phyloP scores from a whole-genome alignment of 2,113 vertebrate species.

The Misgurnus anguillicaudatus region DNA sequence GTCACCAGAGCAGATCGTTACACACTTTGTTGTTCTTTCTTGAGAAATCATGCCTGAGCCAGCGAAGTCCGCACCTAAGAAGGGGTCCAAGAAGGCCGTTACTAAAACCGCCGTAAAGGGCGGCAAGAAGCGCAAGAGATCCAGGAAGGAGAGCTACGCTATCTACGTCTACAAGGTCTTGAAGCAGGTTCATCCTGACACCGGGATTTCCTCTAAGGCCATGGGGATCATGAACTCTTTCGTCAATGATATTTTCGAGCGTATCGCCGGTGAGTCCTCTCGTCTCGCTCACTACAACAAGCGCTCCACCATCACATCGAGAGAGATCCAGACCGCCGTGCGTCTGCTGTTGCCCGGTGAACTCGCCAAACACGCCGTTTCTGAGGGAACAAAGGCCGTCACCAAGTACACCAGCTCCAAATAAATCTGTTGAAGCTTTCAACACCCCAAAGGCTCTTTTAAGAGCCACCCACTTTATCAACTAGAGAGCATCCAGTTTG shows the following conservation, averaged over 20 bases:
- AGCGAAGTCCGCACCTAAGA: neutral
- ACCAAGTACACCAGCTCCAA: slow-evolving; percentile 26
- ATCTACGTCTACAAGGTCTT: neutral
- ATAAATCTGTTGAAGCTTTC: neutral
- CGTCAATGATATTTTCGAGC: slow-evolving; percentile 73
- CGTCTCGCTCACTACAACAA: slow-evolving; percentile 71
- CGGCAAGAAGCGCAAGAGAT: neutral
- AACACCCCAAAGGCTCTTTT: too few species aligned
- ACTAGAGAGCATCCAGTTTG: too few species aligned
- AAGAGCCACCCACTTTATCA: too few species aligned
- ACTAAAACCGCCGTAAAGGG: neutral
- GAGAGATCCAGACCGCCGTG: slow-evolving; percentile 85
- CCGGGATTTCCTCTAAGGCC: slow-evolving; percentile 55
- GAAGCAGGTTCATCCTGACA: neutral
- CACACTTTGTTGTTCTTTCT: too few species aligned
- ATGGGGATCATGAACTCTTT: slow-evolving; percentile 78
- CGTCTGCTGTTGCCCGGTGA: slow-evolving; percentile 61
- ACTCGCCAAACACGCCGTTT: slow-evolving; percentile 38
- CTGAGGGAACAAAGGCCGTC: slow-evolving; percentile 22
- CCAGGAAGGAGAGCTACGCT: neutral
- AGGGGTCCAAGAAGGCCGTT: neutral
- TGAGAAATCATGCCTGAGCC: neutral
- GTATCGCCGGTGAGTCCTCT: slow-evolving; percentile 58
- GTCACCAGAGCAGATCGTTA: too few species aligned
- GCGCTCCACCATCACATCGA: slow-evolving; percentile 71